phyloP scores from a whole-genome alignment of 2,888 invertebrate species.

The Rhabditoides inermis region DNA sequence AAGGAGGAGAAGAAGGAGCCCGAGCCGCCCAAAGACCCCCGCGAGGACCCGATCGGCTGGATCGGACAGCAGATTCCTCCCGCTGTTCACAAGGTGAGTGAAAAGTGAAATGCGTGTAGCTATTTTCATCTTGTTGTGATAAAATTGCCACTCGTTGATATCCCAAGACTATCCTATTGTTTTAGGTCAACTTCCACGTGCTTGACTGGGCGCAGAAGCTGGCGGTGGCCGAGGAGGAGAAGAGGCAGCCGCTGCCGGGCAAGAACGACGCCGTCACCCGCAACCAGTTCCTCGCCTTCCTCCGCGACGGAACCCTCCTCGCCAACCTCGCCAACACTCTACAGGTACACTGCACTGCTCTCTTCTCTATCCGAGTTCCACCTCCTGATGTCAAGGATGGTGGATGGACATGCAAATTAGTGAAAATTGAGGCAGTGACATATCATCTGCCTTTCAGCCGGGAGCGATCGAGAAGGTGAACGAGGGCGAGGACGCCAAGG shows the following conservation, averaged over 20 bases:
- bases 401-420: background rate
- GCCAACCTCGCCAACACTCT: constrained; percentile 44
- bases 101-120: background rate
- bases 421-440: background rate
- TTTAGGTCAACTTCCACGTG: constrained; percentile 43
- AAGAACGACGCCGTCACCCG: constrained; percentile 41
- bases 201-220: constrained; percentile 39
- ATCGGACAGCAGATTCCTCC: constrained; percentile 41
- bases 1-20: constrained; percentile 31
- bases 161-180: background rate
- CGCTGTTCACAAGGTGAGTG: constrained; percentile 43
- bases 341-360: constrained; percentile 15
- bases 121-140: background rate
- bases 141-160: background rate
- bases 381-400: too few species aligned
- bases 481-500: constrained; percentile 42
- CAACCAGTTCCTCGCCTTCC: constrained; percentile 44
- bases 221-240: constrained; percentile 36
- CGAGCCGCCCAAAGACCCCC: constrained; percentile 40
- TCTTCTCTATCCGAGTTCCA: background rate
- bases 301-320: constrained; percentile 42
- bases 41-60: constrained; percentile 45
- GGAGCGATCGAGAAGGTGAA: constrained; percentile 10
- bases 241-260: constrained; percentile 37
- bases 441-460: background rate